Conservation (phyloP, 2,888 invertebrate genomes). For the Barypeithes pellucidus region DNA sequence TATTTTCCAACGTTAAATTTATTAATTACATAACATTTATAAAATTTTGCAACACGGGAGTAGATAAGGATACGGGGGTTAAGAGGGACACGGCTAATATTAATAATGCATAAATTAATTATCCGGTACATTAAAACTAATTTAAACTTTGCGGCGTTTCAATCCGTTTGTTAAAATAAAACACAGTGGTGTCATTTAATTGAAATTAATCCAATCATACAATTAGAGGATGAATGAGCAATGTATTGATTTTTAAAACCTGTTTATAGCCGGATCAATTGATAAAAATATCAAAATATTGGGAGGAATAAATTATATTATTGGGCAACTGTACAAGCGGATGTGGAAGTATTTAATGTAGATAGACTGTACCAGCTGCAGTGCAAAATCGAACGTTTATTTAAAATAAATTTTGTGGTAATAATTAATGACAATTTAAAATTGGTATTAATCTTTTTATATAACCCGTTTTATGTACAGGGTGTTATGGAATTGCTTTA, state of each 20-base stretch:
- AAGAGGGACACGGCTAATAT: constrained; percentile 6
- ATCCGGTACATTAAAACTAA: constrained; percentile 19
- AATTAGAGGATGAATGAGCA: constrained; percentile 11
- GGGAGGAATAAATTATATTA: not conserved
- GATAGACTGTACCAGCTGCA: too few species aligned
- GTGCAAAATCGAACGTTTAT: too few species aligned
- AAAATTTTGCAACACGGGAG: constrained; percentile 5
- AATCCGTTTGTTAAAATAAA: constrained; percentile 12
- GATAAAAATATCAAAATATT: constrained; percentile 23
- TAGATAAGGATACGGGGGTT: not conserved
- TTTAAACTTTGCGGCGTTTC: constrained; percentile 19
- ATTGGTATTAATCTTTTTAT: too few species aligned
- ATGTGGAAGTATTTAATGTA: not conserved
- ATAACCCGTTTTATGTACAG: too few species aligned
- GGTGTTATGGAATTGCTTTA: too few species aligned
- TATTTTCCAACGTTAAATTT: not conserved
- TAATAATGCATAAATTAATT: constrained; percentile 27
- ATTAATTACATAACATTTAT: constrained; percentile 1
- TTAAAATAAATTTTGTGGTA: too few species aligned
- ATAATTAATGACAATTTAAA: too few species aligned
- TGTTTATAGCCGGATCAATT: not conserved
- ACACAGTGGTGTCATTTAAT: constrained; percentile 19
- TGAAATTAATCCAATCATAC: constrained; percentile 27
- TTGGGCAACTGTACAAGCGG: not conserved
- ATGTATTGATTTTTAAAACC: constrained; percentile 24